Conservation (phyloP, 2,888 invertebrate species). For the Melipona bicolor region DNA sequence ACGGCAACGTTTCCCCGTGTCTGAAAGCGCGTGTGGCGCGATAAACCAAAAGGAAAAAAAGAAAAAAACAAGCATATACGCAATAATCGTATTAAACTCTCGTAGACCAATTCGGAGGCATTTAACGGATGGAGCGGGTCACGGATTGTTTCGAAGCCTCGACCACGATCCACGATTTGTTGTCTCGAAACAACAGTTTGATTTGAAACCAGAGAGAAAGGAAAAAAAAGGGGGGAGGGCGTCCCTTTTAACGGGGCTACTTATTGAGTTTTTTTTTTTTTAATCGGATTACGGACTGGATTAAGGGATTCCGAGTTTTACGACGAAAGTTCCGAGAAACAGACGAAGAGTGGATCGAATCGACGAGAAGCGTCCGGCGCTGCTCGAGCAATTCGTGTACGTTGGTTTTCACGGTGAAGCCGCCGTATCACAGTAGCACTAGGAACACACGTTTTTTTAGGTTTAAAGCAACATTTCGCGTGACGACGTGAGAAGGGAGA, state of each 20-base stretch:
- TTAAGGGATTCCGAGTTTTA: not conserved
- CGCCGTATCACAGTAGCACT: slow-evolving; percentile 68
- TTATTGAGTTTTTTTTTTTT: not conserved
- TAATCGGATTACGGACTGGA: not conserved
- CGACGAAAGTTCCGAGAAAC: not conserved
- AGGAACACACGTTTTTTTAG: slow-evolving; percentile 63
- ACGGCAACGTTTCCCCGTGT: slow-evolving; percentile 27
- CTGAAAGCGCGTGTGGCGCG: slow-evolving; percentile 32
- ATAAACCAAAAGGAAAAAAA: not conserved
- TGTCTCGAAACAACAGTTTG: not conserved
- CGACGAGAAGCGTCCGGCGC: slow-evolving; percentile 18
- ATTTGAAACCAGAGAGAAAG: not conserved
- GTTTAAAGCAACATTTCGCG: slow-evolving; percentile 45
- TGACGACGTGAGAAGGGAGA: slow-evolving; percentile 12
- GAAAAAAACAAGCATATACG: slow-evolving; percentile 36
- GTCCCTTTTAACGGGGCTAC: not conserved
- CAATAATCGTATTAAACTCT: slow-evolving; percentile 66
- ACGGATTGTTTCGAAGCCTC: slow-evolving; percentile 22
- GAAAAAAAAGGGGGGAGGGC: not conserved
- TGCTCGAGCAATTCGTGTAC: slow-evolving; percentile 43
- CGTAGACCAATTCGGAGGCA: slow-evolving; percentile 64
- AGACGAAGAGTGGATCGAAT: slow-evolving; percentile 11
- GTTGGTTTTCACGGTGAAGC: slow-evolving; percentile 55
- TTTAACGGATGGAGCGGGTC: slow-evolving; percentile 36
- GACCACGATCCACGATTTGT: slow-evolving; percentile 16